Evolutionary conservation across 2,113 vertebrate species (phyloP).

Genomic region (Osmerus eperlanus): DNA sequence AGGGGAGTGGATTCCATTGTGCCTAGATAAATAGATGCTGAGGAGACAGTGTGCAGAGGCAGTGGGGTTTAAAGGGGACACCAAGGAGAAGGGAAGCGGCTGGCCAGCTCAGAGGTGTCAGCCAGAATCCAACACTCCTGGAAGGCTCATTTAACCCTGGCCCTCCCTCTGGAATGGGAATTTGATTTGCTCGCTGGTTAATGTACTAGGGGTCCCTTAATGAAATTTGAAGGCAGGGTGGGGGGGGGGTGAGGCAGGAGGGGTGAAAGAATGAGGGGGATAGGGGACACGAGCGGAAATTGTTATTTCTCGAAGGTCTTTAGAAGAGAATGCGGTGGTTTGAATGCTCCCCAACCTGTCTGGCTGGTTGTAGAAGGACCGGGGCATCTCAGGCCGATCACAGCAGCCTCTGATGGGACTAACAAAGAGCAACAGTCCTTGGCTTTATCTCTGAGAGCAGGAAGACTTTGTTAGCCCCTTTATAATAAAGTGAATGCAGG

Average conservation of each 20-base stretch:
- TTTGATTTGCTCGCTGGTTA: conserved; percentile 67
- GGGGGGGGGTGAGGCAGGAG: conserved; percentile 14
- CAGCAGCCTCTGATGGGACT: conserved; percentile 32
- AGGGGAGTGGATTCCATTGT: conserved; percentile 29
- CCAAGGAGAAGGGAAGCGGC: conserved; percentile 60
- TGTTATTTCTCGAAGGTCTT: conserved; percentile 46
- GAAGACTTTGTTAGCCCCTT: conserved; percentile 50
- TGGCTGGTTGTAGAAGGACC: not conserved
- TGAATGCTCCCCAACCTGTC: conserved; percentile 26
- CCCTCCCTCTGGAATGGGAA: conserved; percentile 55
- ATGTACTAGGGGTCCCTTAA: conserved; percentile 62
- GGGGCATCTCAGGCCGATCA: conserved; percentile 31
- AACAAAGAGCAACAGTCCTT: conserved; percentile 44
- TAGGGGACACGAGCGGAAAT: conserved; percentile 26
- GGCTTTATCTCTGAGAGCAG: conserved; percentile 49
- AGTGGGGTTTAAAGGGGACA: conserved; percentile 54
- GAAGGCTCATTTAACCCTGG: conserved; percentile 68
- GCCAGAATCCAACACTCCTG: conserved; percentile 52
- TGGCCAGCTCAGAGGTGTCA: conserved; percentile 66
- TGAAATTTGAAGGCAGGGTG: conserved; percentile 51
- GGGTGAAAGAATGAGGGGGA: conserved; percentile 13
- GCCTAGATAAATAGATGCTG: conserved; percentile 38
- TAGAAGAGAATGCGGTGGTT: conserved; percentile 31
- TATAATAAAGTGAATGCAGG: conserved; percentile 53
- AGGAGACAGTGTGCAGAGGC: conserved; percentile 29